phyloP scores from a whole-genome alignment of 2,797 vertebrate species.

The Nothura maculosa region DNA sequence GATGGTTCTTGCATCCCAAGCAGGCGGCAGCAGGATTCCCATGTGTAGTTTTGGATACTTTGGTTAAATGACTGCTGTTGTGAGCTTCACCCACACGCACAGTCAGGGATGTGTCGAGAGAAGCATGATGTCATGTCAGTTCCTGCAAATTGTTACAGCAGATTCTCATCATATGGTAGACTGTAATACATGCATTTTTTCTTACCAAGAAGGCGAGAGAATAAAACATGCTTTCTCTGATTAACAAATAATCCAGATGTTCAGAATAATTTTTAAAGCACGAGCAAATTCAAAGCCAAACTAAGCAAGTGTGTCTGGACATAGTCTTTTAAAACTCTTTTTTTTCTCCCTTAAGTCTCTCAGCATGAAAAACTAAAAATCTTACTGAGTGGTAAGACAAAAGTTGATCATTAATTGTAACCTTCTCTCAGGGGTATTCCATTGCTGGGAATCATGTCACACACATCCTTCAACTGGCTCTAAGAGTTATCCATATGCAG shows the following conservation, averaged over 20 bases:
- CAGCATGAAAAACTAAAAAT: conserved; percentile 30
- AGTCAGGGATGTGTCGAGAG: not conserved
- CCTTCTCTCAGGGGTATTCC: conserved; percentile 25
- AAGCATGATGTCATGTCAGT: not conserved
- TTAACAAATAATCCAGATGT: conserved; percentile 52
- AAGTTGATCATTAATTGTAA: conserved; percentile 30
- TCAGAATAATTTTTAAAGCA: conserved; percentile 32
- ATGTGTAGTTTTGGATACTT: not conserved
- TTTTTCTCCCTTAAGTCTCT: conserved; percentile 8
- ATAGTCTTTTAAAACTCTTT: not conserved
- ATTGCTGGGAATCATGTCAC: conserved; percentile 16
- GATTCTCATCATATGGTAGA: not conserved
- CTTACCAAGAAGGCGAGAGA: not conserved
- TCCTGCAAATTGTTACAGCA: not conserved
- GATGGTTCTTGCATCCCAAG: not conserved
- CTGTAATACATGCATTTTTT: not conserved
- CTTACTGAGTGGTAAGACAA: conserved; percentile 36
- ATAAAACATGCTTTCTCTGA: conserved; percentile 12
- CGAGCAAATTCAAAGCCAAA: conserved; percentile 42
- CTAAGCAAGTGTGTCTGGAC: conserved; percentile 38
- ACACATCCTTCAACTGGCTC: not conserved
- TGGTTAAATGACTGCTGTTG: not conserved
- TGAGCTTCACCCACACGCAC: accelerated
- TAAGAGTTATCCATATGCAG: conserved; percentile 1
- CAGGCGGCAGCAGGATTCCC: not conserved